Evolutionary conservation across 1,140 invertebrate genomes (phyloP), one percentile per base, ranked within the genome.

Genomic region (Drosophila subobscura): DNA sequence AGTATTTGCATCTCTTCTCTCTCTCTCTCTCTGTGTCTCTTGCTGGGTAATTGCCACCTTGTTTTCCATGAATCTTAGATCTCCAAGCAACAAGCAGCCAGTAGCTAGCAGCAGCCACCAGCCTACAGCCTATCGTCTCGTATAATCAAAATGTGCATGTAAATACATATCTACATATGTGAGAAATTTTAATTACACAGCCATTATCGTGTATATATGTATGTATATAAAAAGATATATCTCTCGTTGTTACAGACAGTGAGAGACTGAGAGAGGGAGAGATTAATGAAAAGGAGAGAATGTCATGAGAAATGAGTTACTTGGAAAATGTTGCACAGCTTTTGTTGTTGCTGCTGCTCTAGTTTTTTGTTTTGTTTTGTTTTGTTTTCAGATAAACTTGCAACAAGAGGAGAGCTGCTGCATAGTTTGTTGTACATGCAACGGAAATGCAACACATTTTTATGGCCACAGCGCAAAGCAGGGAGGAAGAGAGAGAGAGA

Each of bases 381-480:
- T 5, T 27, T 42, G 33, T 53, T 33, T 14, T 53, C 27, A 37
- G 33, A 37, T 37, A 37, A 56, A 50, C 45, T 41, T 33, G 57
- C 40, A 22, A 65, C 41, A 40, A 60, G 16, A 81, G 45, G 16
- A 81, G 45, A 81, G 33, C 47, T 23, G 77, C 64, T 79, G 79
- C 72, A 79, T 74, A 79, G 61, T 70, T 84, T 64, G 64, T 77
- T 65, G 73, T 79, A 86, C 81, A 86, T 75, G 78, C 83, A 88
- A 72, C 83, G 83, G 83, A 88, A 88, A 88, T 88, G 84, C 83
- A 88, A 63, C 78, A 59, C 79, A 88, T 88, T 83, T 81, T 88
- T 88, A 65, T 80, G 58, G 60, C 44, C 54, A 72, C 63, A 45
- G 49, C 46, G 50, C 16, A 20, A 23, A 16, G 44, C 54, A 66